Evolutionary conservation across 2,113 vertebrate genomes (phyloP).

Genomic region (Nerophis lumbriciformis): DNA sequence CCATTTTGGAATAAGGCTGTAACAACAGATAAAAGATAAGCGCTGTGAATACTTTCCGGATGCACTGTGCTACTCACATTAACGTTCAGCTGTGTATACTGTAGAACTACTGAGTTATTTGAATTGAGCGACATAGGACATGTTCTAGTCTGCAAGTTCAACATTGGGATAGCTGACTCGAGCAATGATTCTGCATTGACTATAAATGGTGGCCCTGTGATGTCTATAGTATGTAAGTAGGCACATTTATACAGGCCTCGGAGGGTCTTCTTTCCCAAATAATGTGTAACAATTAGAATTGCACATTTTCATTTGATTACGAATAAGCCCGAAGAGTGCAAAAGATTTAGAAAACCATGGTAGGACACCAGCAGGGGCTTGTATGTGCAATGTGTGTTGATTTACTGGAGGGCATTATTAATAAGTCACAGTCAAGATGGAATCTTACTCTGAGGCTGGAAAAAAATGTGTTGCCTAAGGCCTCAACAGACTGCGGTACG

Average conservation of each 20-base stretch:
- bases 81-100: too few species aligned
- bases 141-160: background rate
- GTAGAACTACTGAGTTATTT: background rate
- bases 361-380: background rate
- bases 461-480: background rate
- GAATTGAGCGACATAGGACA: background rate
- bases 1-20: too few species aligned
- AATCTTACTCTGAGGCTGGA: background rate
- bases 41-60: too few species aligned
- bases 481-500: slow-evolving; percentile 5
- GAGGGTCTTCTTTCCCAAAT: background rate
- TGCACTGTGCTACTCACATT: too few species aligned
- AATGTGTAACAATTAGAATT: background rate
- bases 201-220: background rate
- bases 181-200: background rate
- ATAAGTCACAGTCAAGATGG: background rate
- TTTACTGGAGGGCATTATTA: background rate
- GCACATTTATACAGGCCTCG: background rate
- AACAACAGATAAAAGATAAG: too few species aligned
- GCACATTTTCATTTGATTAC: background rate
- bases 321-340: background rate
- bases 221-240: too few species aligned
- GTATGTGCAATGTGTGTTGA: slow-evolving; percentile 1
- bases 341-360: background rate
- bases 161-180: background rate